A percentile compares a stretch with the other conserved stretches of the same genome.
Conservation (phyloP, 2,888 invertebrate genomes). For the Ormia ochracea region DNA sequence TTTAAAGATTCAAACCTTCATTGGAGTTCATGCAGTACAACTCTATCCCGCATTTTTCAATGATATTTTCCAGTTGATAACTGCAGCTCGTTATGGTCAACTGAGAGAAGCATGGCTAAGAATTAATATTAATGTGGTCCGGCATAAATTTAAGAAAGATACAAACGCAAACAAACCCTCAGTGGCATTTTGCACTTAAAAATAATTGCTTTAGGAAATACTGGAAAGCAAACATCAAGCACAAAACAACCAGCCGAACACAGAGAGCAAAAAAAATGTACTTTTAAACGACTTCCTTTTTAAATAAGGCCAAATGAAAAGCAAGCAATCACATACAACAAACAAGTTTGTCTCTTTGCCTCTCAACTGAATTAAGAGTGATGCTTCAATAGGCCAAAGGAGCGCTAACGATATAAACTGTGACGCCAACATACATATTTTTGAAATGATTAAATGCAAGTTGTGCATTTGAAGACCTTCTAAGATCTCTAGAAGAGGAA, state of each 20-base stretch:
- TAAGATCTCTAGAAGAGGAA: no score
- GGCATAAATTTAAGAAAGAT: neutral
- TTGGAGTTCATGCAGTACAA: no score
- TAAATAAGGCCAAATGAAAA: neutral
- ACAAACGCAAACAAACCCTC: neutral
- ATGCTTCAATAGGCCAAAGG: neutral
- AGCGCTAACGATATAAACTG: neutral
- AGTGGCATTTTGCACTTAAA: conserved; percentile 16
- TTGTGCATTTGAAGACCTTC: no score
- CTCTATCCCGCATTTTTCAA: no score
- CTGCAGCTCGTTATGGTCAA: neutral
- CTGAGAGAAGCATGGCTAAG: neutral
- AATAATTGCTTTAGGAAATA: conserved; percentile 28
- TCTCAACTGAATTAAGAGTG: neutral
- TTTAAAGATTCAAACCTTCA: no score
- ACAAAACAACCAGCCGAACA: neutral
- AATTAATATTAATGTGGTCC: neutral
- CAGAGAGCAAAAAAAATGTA: neutral
- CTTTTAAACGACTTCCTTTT: conserved; percentile 2
- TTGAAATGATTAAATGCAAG: no score
- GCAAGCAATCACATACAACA: neutral
- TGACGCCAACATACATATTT: neutral
- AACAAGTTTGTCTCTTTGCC: neutral
- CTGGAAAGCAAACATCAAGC: neutral
- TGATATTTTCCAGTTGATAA: no score